Base-by-base conservation (phyloP, 2,113 vertebrate species). In the Platysteira castanea region DNA sequence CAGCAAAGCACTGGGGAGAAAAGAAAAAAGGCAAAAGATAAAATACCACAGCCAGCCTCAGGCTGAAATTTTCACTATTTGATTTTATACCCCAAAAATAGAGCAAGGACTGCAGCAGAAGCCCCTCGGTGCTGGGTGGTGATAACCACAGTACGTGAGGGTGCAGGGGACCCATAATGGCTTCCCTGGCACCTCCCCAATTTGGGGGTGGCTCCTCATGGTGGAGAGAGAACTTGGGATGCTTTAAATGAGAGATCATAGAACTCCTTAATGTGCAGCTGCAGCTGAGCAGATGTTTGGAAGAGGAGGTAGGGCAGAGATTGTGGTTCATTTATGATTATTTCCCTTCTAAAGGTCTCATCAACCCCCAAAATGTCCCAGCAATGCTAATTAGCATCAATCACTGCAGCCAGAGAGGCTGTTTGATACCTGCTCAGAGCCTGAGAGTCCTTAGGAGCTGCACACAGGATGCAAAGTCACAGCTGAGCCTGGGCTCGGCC, bases 321-420 rank as follows among this genome's bases (percentile, higher is more conserved):
- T 85, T 63, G 74, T 6, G 46, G 78, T 41, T 92, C 28, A 0
- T 41, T 84, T 68, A 87, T 4, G 57, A 87, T 53, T 60, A 70
- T 85, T 90, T 76, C 60, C 85, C 60, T 96, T 90, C 80, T 52
- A 64, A 82, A 95, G 31, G 78, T 70, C 81, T 92, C 94, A 91
- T 85, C 80, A 84, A 57, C 52, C 67, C 67, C 61, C 6, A 15
- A 33, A 90, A 73, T 3, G 6, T 54, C 78, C 63, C 64, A 80
- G 73, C 6, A 4, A 50, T 18, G 30, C 50, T 77, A 49, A 80
- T 90, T 61, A 95, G 37, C n/a, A 57, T 26, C 47, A 80, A 68
- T 64, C 74, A 79, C 47, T 13, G 30, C 5, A 30, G 41, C 54
- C 83, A 57, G 35, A 90, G 60, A 42, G 60, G 87, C 69, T 33